Evolutionary conservation across 1,140 invertebrate genomes (phyloP).

Genomic region (Cataglyphis hispanica): DNA sequence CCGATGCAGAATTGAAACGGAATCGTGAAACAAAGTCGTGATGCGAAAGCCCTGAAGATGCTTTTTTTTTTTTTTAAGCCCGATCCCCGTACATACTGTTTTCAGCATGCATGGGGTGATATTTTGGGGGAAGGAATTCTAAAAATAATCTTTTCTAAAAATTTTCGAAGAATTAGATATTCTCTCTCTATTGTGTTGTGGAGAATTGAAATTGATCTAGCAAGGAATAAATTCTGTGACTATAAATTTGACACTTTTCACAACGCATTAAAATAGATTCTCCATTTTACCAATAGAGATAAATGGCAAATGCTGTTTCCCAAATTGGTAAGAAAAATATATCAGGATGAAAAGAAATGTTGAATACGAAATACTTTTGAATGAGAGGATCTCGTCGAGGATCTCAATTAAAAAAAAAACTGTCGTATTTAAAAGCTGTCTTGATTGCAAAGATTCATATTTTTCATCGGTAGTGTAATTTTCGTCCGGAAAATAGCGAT

Average conservation of each 20-base stretch:
- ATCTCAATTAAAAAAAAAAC: too few relatives aligned
- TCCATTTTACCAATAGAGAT: neutral
- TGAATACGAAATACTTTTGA: too few relatives aligned
- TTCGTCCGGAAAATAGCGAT: neutral
- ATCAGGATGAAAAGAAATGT: too few relatives aligned
- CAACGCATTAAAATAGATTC: neutral
- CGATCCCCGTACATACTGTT: neutral
- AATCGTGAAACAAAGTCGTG: constrained; percentile 30
- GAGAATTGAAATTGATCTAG: neutral
- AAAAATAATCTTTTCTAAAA: neutral
- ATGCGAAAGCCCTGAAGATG: constrained; percentile 1
- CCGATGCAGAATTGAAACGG: constrained; percentile 27
- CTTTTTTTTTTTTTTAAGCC: constrained; percentile 8
- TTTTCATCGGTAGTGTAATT: neutral
- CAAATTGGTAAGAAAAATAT: too few relatives aligned
- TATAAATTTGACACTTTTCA: neutral
- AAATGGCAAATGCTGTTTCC: neutral
- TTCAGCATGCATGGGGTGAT: neutral
- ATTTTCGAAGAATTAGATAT: neutral
- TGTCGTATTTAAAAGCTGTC: neutral
- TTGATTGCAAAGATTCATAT: neutral
- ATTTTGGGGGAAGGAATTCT: neutral
- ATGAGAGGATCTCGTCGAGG: too few relatives aligned
- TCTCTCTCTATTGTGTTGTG: neutral
- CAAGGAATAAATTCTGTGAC: neutral